These are phyloP conservation scores for Philaethria dido DNA, from an alignment of 2,888 invertebrate genomes.

Conservation along the genomic window DNA sequence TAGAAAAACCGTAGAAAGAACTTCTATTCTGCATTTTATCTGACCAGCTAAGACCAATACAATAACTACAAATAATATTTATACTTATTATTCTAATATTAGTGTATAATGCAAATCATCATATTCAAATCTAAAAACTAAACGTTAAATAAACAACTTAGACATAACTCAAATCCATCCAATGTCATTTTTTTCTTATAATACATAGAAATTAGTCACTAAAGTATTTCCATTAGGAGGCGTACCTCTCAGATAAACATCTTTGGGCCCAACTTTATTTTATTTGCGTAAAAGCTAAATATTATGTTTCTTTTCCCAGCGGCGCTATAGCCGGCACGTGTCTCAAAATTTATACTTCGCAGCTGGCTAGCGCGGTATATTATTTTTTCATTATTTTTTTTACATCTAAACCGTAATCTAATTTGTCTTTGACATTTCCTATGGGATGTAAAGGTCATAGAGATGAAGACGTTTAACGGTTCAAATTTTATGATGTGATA, in stretches of 20 bases:
- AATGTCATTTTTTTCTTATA: not conserved
- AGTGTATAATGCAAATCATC: too few species aligned
- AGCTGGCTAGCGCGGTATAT: slow-evolving; percentile 48
- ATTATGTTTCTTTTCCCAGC: slow-evolving; percentile 42
- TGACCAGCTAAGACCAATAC: too few species aligned
- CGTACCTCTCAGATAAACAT: slow-evolving; percentile 18
- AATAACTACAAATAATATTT: too few species aligned
- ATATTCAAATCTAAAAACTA: too few species aligned
- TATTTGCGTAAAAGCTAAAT: slow-evolving; percentile 34
- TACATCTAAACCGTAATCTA: slow-evolving; percentile 42
- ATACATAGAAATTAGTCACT: not conserved
- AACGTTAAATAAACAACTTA: too few species aligned
- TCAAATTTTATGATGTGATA: not conserved
- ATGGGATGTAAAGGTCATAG: slow-evolving; percentile 35
- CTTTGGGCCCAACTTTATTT: slow-evolving; percentile 18
- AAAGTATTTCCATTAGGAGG: slow-evolving; percentile 7
- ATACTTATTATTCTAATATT: too few species aligned
- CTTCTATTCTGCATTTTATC: too few species aligned
- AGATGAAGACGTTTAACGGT: slow-evolving; percentile 22
- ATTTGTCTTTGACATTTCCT: slow-evolving; percentile 43
- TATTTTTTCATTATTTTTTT: slow-evolving; percentile 52
- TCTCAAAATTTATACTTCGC: slow-evolving; percentile 45
- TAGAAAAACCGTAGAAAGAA: too few species aligned
- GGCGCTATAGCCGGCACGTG: slow-evolving; percentile 48
- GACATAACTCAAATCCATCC: not conserved